Percentiles rank a stretch among this genome's conserved stretches.
phyloP scores from a whole-genome alignment of 2,888 invertebrate species.

The Rhogogaster chlorosoma region DNA sequence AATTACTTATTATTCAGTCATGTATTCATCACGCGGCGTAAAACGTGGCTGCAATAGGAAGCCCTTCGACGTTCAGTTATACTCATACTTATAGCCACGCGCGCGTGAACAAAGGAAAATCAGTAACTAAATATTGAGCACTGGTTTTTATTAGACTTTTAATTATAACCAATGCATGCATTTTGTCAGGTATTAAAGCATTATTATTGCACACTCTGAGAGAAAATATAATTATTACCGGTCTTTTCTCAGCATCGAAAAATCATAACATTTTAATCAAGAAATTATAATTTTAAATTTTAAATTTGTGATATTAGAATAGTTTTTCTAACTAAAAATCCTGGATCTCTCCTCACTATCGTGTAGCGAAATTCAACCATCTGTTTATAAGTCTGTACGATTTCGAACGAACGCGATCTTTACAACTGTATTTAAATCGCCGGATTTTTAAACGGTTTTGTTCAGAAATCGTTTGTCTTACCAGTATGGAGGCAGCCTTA shows the following conservation, averaged over 20 bases:
- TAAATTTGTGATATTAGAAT: neutral
- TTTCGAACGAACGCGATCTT: neutral
- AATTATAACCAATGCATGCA: neutral
- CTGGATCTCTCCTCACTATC: neutral
- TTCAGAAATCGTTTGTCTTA: neutral
- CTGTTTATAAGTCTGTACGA: neutral
- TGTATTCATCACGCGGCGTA: neutral
- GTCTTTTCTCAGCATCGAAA: neutral
- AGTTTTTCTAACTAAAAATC: neutral
- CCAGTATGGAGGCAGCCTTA: neutral
- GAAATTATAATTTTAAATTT: neutral
- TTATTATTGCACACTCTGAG: too few species aligned
- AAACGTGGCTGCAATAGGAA: neutral
- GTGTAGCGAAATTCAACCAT: neutral
- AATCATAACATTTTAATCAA: neutral
- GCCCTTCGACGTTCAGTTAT: neutral
- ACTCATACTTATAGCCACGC: neutral
- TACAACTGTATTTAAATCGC: neutral
- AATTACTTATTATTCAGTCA: slow-evolving; percentile 1
- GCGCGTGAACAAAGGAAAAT: neutral
- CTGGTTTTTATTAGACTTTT: neutral
- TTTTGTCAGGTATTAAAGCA: neutral
- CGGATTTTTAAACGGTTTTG: neutral
- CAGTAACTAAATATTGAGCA: slow-evolving; percentile 15
- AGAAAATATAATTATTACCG: neutral